A percentile compares a stretch with the other conserved stretches of the same genome.
These are phyloP conservation scores for Choloepus hoffmanni DNA, from an alignment of 2,113 vertebrate species.

Conservation along the genomic window DNA sequence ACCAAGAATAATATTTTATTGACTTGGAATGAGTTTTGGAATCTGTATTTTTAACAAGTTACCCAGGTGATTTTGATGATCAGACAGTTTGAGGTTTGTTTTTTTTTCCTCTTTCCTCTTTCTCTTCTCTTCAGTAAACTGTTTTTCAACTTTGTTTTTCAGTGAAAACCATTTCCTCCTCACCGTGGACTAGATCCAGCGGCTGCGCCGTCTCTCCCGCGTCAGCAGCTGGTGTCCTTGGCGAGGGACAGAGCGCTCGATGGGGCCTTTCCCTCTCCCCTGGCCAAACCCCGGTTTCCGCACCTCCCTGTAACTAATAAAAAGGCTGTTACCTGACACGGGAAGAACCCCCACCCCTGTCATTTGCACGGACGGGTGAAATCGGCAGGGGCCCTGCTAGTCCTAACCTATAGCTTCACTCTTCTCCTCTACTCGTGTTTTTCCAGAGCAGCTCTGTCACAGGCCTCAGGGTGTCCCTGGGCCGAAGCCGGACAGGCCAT, in stretches of 20 bases:
- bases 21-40: constrained; percentile 44
- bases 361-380: neutral
- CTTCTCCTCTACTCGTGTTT: rapidly evolving
- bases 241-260: neutral
- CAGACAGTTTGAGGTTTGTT: constrained; percentile 52
- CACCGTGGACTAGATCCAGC: constrained; percentile 30
- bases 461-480: neutral
- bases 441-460: neutral
- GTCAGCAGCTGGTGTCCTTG: constrained; percentile 70
- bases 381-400: neutral
- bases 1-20: constrained; percentile 62
- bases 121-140: constrained; percentile 69
- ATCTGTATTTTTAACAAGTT: constrained; percentile 68
- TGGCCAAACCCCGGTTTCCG: neutral
- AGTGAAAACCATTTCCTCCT: constrained; percentile 76
- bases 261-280: constrained; percentile 39
- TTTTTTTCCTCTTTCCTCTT: neutral
- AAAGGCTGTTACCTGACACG: neutral
- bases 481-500: neutral
- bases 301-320: neutral
- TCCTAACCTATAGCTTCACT: neutral
- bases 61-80: constrained; percentile 74
- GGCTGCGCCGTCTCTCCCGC: constrained; percentile 53
- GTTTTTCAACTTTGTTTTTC: constrained; percentile 79
- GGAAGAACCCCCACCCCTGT: neutral